Conservation (phyloP, 1,140 invertebrate genomes). For the Saccostrea echinata region DNA sequence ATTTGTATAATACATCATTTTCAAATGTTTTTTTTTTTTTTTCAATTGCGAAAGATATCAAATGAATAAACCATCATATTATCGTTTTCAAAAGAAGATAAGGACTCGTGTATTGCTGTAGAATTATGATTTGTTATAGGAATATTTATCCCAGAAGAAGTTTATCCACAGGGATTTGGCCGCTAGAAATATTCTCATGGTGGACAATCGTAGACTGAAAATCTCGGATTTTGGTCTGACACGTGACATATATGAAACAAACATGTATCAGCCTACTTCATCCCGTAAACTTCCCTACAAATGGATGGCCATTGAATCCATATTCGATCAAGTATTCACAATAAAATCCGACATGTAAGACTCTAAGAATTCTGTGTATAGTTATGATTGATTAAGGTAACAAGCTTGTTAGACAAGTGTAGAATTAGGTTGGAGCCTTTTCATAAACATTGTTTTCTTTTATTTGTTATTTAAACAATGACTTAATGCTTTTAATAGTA, state of each 20-base stretch:
- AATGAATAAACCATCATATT: neutral
- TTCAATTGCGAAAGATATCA: too few relatives aligned
- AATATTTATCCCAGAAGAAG: conserved; percentile 73
- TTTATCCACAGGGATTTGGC: conserved; percentile 89
- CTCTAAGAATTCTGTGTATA: neutral
- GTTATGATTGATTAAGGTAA: neutral
- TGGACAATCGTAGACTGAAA: conserved; percentile 85
- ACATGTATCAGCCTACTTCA: conserved; percentile 76
- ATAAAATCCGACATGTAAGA: conserved; percentile 82
- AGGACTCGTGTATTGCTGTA: neutral
- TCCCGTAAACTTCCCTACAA: conserved; percentile 79
- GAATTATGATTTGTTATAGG: conserved; percentile 62
- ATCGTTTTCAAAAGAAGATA: neutral
- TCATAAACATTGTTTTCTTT: neutral
- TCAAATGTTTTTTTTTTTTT: too few relatives aligned
- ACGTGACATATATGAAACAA: conserved; percentile 80
- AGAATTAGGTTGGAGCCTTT: neutral
- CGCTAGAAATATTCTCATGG: conserved; percentile 94
- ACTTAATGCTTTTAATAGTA: too few relatives aligned
- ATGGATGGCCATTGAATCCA: conserved; percentile 81
- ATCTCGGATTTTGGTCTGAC: conserved; percentile 83
- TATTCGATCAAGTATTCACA: conserved; percentile 79
- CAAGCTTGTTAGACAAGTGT: neutral
- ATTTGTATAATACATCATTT: neutral
- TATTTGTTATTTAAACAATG: neutral